A percentile compares a stretch with the other conserved stretches of the same genome.
Conservation (phyloP, 2,113 vertebrate genomes). For the Boleophthalmus pectinirostris region DNA sequence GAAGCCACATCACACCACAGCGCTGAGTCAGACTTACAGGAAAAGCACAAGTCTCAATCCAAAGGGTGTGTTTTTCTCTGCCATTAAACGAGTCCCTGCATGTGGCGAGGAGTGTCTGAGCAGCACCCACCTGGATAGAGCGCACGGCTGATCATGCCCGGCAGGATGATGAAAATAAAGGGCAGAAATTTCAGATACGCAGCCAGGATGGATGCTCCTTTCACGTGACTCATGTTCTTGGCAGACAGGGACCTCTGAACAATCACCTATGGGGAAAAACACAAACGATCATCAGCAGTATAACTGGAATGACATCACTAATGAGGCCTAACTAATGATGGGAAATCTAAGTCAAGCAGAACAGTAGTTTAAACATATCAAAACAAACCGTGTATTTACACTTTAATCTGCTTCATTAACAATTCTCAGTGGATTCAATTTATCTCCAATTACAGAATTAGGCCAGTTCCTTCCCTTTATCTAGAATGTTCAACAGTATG, state of each 20-base stretch:
- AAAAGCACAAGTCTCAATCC: constrained; percentile 4
- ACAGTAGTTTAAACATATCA: background rate
- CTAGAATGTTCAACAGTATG: too few species aligned
- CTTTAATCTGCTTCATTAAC: background rate
- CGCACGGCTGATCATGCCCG: constrained; percentile 92
- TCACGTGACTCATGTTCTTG: constrained; percentile 87
- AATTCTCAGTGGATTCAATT: background rate
- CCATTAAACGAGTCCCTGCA: constrained; percentile 44
- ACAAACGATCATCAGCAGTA: background rate
- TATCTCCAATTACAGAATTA: too few species aligned
- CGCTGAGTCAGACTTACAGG: constrained; percentile 16
- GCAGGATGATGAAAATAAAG: constrained; percentile 88
- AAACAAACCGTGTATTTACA: background rate
- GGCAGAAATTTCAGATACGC: constrained; percentile 92
- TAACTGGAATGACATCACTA: background rate
- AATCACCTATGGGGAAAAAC: constrained; percentile 79
- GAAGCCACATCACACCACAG: background rate
- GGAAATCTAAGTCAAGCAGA: background rate
- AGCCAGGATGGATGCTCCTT: constrained; percentile 88
- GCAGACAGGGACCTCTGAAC: constrained; percentile 90
- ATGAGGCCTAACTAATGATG: background rate
- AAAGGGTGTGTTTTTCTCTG: constrained; percentile 44
- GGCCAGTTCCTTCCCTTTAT: too few species aligned
- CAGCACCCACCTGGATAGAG: constrained; percentile 86
- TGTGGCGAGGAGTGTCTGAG: constrained; percentile 22